Evolutionary conservation across 2,113 vertebrate genomes (phyloP).

Genomic region (Mustelus asterias): DNA sequence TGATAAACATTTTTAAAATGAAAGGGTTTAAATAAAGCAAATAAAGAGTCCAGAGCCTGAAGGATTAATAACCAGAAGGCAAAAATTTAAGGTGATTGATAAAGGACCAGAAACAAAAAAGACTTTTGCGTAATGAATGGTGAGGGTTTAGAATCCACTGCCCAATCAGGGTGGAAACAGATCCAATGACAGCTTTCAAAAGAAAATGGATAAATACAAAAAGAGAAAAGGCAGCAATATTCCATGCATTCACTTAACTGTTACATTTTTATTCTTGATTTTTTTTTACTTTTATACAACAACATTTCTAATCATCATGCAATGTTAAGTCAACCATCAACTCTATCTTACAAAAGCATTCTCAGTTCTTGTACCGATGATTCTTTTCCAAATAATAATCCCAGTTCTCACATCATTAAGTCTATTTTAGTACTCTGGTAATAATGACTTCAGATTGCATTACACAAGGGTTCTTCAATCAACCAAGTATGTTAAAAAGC

Average conservation of each 20-base stretch:
- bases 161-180: neutral
- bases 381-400: slow-evolving; percentile 31
- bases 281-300: neutral
- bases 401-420: slow-evolving; percentile 20
- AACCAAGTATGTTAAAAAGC: neutral
- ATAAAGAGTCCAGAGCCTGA: neutral
- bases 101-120: neutral
- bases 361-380: neutral
- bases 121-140: neutral
- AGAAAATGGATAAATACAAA: neutral
- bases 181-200: neutral
- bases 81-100: neutral
- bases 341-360: neutral
- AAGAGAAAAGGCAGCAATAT: neutral
- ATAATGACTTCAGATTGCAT: slow-evolving; percentile 8
- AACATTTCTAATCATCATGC: neutral
- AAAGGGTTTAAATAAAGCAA: neutral
- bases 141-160: neutral
- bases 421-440: slow-evolving; percentile 24
- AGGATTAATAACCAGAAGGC: neutral
- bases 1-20: neutral
- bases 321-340: slow-evolving; percentile 13
- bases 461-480: slow-evolving; percentile 9
- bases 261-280: neutral
- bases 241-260: neutral